Evolutionary conservation across 2,113 vertebrate species (phyloP).

Genomic region (Camelus bactrianus): DNA sequence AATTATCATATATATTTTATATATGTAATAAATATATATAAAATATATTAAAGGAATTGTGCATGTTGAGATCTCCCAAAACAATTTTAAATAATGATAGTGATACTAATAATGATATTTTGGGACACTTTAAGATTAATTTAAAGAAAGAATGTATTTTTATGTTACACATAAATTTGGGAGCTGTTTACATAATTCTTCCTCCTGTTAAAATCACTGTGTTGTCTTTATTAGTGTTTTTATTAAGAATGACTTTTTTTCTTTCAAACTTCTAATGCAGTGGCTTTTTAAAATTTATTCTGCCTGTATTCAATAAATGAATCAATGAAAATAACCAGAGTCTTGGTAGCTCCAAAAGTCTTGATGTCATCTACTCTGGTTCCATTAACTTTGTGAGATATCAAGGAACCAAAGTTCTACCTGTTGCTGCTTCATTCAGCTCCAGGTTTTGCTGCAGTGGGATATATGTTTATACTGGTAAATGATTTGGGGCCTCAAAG

Average conservation of each 20-base stretch:
- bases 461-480: neutral
- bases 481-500: neutral
- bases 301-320: neutral
- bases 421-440: neutral
- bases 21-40: neutral
- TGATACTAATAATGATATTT: conserved; percentile 14
- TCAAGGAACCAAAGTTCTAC: neutral
- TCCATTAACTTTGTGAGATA: neutral
- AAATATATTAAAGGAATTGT: conserved; percentile 1
- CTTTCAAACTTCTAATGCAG: neutral
- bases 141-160: conserved; percentile 47
- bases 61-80: conserved; percentile 22
- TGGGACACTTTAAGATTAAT: conserved; percentile 35
- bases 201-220: conserved; percentile 47
- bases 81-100: conserved; percentile 38
- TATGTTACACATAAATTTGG: neutral
- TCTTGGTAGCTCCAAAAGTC: neutral
- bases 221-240: neutral
- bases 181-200: conserved; percentile 11
- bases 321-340: neutral
- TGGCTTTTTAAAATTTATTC: conserved; percentile 22
- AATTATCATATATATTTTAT: neutral
- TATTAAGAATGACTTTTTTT: conserved; percentile 39
- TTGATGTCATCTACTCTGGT: neutral
- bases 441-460: neutral